Conservation (phyloP, 1,140 invertebrate species). For the Magallana angulata region DNA sequence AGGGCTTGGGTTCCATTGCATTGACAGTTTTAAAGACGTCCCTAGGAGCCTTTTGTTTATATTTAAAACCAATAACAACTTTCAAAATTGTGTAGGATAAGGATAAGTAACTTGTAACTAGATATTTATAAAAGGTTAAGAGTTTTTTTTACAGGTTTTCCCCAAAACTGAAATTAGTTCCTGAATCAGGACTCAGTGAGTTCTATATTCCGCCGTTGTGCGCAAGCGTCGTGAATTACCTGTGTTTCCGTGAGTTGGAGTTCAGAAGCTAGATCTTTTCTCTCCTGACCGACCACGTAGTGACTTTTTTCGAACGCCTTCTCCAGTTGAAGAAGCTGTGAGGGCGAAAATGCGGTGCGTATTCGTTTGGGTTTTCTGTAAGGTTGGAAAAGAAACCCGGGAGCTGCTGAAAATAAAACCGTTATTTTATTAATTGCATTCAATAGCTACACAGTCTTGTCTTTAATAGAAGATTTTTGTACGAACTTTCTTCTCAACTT, state of each 20-base stretch:
- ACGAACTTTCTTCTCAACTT: too few relatives aligned
- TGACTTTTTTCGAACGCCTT: slow-evolving; percentile 99
- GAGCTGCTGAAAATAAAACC: slow-evolving; percentile 63
- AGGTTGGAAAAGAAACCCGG: slow-evolving; percentile 91
- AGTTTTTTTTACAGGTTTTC: too few relatives aligned
- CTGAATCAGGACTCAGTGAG: too few relatives aligned
- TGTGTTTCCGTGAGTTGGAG: slow-evolving; percentile 97
- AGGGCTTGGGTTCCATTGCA: neutral
- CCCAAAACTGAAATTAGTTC: too few relatives aligned
- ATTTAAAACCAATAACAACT: too few relatives aligned
- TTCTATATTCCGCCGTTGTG: too few relatives aligned
- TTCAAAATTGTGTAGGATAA: too few relatives aligned
- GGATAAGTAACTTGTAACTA: too few relatives aligned
- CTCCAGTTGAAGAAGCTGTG: slow-evolving; percentile 97
- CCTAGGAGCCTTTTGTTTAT: neutral
- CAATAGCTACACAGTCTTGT: too few relatives aligned
- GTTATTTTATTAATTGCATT: too few relatives aligned
- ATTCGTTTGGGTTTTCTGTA: slow-evolving; percentile 99
- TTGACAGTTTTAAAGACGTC: neutral
- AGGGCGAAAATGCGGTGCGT: slow-evolving; percentile 98
- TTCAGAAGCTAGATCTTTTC: slow-evolving; percentile 96
- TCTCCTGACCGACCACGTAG: slow-evolving; percentile 98
- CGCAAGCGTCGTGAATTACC: slow-evolving; percentile 82
- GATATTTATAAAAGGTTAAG: too few relatives aligned
- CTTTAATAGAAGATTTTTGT: too few relatives aligned